Base-by-base conservation (phyloP, 37 sponge, comb jelly and placozoan species). In the Oopsacas minuta region DNA sequence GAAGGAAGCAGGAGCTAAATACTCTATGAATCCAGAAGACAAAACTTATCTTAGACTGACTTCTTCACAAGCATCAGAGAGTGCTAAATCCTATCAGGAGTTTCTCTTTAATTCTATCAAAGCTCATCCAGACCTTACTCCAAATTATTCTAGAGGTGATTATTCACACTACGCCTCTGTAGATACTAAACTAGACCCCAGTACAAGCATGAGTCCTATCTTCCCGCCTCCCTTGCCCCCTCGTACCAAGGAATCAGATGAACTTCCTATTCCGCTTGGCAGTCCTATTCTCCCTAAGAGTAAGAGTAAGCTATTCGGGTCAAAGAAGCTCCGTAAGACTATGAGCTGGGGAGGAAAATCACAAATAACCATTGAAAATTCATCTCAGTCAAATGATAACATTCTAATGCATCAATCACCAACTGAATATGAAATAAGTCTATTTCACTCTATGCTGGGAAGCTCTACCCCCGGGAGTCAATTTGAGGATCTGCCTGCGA, bases 161-260 rank as follows among this genome's bases (percentile, higher is more conserved):
- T 61, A 61, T 12, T 61, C 75, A n/a, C 75, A 61, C 75, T 61
- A 61, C 30, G 75, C 75, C 22, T 61, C 17, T 61, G 75, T 61
- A 34, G 75, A 61, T 34, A 61, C 75, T 12, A 25, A 61, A 61
- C 3, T 61, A 3, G 75, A 3, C 17, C 20, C 20, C 1, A 10
- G 30, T n/a, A 8, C 49, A 8, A 42, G 49, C 15, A 17, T 42
- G 49, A 61, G 75, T 34, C 20, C 30, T 3, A 25, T 61, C 17
- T 10, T 61, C 28, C 28, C 75, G 5, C 75, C 75, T 61, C 75
- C 75, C 28, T 34, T 34, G 32, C 28, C 28, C 5, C 75, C 75
- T 34, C 30, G 5, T 34, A 3, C 32, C 28, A 61, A 61, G 75
- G 75, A 61, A 5, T 61, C 30, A 25, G 75, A n/a, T 3, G 75